Evolutionary conservation across 2,113 vertebrate genomes (phyloP).

Genomic region (Pangasianodon gigas): DNA sequence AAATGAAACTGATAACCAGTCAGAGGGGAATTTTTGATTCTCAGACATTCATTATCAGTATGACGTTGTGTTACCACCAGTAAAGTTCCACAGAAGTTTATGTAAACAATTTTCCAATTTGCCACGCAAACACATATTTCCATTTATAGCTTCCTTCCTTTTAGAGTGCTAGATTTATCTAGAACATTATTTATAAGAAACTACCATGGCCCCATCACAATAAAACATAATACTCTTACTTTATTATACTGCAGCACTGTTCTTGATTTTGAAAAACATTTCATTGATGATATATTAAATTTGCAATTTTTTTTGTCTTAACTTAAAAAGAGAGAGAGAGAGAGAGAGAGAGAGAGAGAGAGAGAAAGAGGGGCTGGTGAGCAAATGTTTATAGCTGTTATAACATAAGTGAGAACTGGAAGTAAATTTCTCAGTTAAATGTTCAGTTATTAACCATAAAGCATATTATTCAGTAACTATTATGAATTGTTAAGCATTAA

Average conservation of each 20-base stretch:
- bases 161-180: background rate
- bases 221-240: too few relatives aligned
- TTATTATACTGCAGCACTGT: background rate
- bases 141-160: background rate
- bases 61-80: background rate
- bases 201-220: too few relatives aligned
- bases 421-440: background rate
- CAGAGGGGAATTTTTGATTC: slow-evolving; percentile 1
- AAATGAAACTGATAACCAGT: background rate
- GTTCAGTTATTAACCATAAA: background rate
- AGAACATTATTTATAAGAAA: background rate
- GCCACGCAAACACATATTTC: background rate
- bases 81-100: background rate
- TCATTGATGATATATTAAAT: background rate
- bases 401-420: background rate
- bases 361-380: too few relatives aligned
- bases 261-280: background rate
- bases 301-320: background rate
- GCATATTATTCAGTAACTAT: background rate
- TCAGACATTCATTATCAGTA: background rate
- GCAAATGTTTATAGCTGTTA: background rate
- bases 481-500: background rate
- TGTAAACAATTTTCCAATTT: background rate
- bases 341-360: too few relatives aligned
- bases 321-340: too few relatives aligned